Evolutionary conservation across 2,113 vertebrate species (phyloP).

Genomic region (Urocynchramus pylzowi): DNA sequence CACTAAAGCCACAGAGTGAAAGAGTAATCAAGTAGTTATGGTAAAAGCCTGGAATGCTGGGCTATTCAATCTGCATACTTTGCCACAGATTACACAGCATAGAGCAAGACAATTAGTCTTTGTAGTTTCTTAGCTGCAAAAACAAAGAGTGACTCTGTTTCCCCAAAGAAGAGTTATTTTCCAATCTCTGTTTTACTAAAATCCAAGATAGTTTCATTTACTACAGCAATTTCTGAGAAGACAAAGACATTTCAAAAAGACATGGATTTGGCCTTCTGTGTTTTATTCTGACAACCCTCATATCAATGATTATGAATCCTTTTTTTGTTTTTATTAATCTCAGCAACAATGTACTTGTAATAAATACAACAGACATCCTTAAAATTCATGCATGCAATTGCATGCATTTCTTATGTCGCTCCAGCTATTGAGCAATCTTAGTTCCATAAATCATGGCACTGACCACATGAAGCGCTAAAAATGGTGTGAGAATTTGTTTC

Average conservation of each 20-base stretch:
- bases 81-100: neutral
- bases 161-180: neutral
- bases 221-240: neutral
- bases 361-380: neutral
- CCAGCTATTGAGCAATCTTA: neutral
- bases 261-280: neutral
- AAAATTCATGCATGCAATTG: neutral
- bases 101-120: neutral
- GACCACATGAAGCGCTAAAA: neutral
- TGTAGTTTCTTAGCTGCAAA: neutral
- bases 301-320: neutral
- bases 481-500: neutral
- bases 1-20: neutral
- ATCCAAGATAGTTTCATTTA: neutral
- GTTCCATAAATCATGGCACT: neutral
- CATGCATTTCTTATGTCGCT: neutral
- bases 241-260: neutral
- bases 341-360: neutral
- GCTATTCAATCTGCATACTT: neutral
- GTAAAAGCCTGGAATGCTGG: neutral
- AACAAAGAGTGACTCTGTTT: neutral
- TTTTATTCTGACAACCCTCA: neutral
- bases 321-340: neutral
- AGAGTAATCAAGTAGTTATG: neutral
- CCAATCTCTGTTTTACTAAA: neutral